phyloP scores from a whole-genome alignment of 2,113 vertebrate genomes.

The Festucalex cinctus region DNA sequence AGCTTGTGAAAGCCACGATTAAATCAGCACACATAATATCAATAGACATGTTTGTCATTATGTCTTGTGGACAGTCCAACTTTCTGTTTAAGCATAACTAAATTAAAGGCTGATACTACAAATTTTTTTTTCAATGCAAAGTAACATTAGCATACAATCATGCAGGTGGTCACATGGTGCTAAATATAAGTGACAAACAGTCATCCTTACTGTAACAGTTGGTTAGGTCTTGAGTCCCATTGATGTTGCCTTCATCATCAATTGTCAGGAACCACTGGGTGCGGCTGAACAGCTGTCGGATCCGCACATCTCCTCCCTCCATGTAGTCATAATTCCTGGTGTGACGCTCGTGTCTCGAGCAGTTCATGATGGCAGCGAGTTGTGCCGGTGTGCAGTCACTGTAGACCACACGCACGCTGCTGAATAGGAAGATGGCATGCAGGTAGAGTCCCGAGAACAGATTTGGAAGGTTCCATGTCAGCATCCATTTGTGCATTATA shows the following conservation, averaged over 20 bases:
- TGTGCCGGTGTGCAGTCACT: constrained; percentile 93
- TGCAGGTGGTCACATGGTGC: background rate
- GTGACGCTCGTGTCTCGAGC: constrained; percentile 91
- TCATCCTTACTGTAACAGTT: constrained; percentile 91
- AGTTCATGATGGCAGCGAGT: constrained; percentile 92
- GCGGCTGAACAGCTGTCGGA: constrained; percentile 94
- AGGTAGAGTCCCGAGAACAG: constrained; percentile 92
- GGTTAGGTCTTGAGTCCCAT: constrained; percentile 89
- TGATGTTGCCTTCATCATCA: constrained; percentile 91
- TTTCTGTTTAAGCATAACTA: background rate
- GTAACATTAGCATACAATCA: background rate
- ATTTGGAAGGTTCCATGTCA: constrained; percentile 95
- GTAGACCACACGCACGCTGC: constrained; percentile 86
- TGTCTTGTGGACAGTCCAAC: background rate
- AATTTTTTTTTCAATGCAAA: background rate
- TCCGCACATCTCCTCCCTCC: constrained; percentile 97
- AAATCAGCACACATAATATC: background rate
- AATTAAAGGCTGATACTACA: background rate
- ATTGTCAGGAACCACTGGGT: constrained; percentile 98
- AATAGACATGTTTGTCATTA: background rate
- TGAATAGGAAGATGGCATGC: constrained; percentile 87
- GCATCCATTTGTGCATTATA: constrained; percentile 99
- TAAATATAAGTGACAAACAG: background rate
- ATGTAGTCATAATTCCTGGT: constrained; percentile 98
- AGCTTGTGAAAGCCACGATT: background rate